Percentiles rank a stretch among this genome's conserved stretches.
Evolutionary conservation across 2,888 invertebrate genomes (phyloP).

Genomic region (Melinaea menophilus): DNA sequence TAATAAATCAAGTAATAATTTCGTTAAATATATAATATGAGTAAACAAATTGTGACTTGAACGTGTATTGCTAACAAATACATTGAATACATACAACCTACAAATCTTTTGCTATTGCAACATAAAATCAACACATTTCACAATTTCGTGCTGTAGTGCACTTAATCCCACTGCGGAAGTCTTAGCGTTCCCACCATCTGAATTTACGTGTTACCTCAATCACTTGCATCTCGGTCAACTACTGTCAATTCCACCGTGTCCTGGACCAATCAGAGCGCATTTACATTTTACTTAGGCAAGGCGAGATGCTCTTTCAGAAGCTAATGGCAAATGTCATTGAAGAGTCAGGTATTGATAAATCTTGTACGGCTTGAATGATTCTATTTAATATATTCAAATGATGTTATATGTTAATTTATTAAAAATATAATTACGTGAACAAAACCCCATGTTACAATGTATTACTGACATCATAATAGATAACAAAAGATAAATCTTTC

Average conservation of each 20-base stretch:
- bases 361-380: neutral
- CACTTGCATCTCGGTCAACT: constrained; percentile 48
- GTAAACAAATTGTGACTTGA: too few species aligned
- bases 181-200: constrained; percentile 45
- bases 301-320: neutral
- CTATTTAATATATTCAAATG: neutral
- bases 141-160: constrained; percentile 28
- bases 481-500: neutral
- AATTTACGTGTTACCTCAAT: constrained; percentile 47
- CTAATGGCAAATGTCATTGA: neutral
- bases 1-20: too few species aligned
- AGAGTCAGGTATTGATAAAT: neutral
- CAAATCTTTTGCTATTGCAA: neutral
- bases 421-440: neutral
- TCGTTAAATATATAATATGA: too few species aligned
- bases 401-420: neutral
- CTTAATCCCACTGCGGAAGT: constrained; percentile 38
- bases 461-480: constrained; percentile 4
- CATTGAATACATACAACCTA: neutral
- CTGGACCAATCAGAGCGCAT: constrained; percentile 42
- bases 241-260: constrained; percentile 49
- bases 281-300: constrained; percentile 42
- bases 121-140: constrained; percentile 21
- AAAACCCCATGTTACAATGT: neutral
- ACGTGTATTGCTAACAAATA: neutral